Percentiles rank a stretch among this genome's conserved stretches.
phyloP scores from a whole-genome alignment of 2,888 invertebrate species.

The Trimorus sp. region DNA sequence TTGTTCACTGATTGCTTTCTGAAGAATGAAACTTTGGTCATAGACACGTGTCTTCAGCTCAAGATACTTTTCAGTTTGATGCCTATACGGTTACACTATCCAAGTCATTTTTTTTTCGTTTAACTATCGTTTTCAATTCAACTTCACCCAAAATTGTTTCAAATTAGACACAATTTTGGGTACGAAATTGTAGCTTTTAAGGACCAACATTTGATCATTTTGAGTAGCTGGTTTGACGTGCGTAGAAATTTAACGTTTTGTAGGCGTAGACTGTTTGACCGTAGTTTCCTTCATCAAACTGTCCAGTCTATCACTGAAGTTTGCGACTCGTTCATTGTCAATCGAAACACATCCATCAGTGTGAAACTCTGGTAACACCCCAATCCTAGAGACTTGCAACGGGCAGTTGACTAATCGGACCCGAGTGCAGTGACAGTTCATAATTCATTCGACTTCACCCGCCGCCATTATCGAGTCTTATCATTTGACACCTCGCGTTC shows the following conservation, averaged over 20 bases:
- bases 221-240: neutral
- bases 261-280: constrained; percentile 15
- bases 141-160: too few species aligned
- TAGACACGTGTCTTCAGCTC: constrained; percentile 13
- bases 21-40: constrained; percentile 33
- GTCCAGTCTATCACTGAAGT: constrained; percentile 48
- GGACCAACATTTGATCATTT: too few species aligned
- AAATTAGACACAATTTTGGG: too few species aligned
- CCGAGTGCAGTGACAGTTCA: neutral
- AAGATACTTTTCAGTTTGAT: constrained; percentile 1
- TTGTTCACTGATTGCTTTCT: neutral
- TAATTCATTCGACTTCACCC: neutral
- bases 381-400: constrained; percentile 12
- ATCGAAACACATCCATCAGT: constrained; percentile 29
- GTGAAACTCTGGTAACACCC: constrained; percentile 29
- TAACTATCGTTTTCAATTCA: neutral
- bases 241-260: constrained; percentile 17
- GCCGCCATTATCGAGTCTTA: too few species aligned
- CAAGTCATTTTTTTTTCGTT: neutral
- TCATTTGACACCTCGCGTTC: constrained; percentile 3
- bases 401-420: neutral
- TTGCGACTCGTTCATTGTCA: neutral
- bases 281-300: neutral
- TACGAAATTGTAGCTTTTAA: too few species aligned
- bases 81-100: neutral